These are phyloP conservation scores for Cepphus grylle DNA, from an alignment of 2,113 vertebrate genomes.

Conservation along the genomic window DNA sequence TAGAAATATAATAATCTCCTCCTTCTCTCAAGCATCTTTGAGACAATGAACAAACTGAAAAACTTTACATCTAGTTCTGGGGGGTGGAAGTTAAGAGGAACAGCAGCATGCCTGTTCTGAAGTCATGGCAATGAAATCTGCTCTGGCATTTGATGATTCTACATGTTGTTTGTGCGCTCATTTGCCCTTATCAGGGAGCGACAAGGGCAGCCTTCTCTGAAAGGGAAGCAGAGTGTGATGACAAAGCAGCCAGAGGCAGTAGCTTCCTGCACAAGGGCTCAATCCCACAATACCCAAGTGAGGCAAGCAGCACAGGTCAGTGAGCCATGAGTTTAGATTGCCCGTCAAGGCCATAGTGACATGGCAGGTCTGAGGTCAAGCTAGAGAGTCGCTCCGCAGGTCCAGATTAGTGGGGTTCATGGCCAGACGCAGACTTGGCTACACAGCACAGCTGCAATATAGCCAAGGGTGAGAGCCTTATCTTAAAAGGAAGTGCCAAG, in stretches of 20 bases:
- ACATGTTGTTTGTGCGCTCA: fast-evolving
- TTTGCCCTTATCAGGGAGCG: neutral
- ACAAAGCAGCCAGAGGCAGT: neutral
- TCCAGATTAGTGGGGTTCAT: neutral
- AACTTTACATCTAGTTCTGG: neutral
- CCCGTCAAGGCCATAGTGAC: fast-evolving
- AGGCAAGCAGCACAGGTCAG: neutral
- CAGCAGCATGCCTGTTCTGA: neutral
- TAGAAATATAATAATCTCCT: neutral
- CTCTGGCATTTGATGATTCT: neutral
- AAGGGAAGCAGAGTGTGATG: neutral
- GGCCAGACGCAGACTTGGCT: neutral
- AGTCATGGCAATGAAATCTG: neutral
- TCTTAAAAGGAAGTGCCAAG: neutral
- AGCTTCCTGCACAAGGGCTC: neutral
- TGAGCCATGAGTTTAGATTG: neutral
- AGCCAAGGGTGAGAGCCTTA: neutral
- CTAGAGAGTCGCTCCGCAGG: too few relatives aligned
- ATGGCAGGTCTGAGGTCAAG: neutral
- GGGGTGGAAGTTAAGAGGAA: neutral
- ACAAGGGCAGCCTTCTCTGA: neutral
- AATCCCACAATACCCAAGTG: neutral
- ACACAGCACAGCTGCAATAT: neutral
- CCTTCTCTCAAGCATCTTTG: neutral
- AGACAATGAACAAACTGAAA: neutral